These are phyloP conservation scores for Pionites leucogaster DNA, from an alignment of 2,113 vertebrate species.

Conservation along the genomic window DNA sequence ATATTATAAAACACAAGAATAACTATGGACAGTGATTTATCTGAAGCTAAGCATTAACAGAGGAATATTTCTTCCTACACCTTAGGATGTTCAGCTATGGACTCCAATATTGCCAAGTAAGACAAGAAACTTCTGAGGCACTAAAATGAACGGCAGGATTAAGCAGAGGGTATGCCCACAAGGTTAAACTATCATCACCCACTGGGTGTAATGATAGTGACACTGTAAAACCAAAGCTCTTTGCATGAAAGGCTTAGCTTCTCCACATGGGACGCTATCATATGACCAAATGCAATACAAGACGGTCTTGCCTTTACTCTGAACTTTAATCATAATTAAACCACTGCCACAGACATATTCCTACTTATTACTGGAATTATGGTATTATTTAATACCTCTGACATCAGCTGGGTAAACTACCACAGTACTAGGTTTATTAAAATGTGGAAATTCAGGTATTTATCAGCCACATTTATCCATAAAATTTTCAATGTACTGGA, in stretches of 20 bases:
- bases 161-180: neutral
- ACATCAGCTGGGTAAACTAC: slow-evolving; percentile 15
- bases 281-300: slow-evolving; percentile 10
- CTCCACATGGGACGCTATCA: neutral
- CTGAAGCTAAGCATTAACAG: neutral
- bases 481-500: neutral
- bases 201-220: neutral
- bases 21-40: slow-evolving; percentile 22
- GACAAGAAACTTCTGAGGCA: neutral
- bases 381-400: slow-evolving; percentile 37
- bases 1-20: slow-evolving; percentile 18
- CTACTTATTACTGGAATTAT: slow-evolving; percentile 37
- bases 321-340: slow-evolving; percentile 59
- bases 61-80: neutral
- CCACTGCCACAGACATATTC: neutral
- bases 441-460: neutral
- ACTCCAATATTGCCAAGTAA: neutral
- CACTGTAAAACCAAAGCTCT: slow-evolving; percentile 28
- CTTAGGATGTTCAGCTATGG: neutral
- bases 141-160: slow-evolving; percentile 25
- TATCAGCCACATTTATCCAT: neutral
- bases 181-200: slow-evolving; percentile 21
- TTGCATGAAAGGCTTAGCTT: slow-evolving; percentile 26
- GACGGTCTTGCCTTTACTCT: neutral
- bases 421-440: neutral